phyloP scores from a whole-genome alignment of 2,888 invertebrate species.

The Eulithis prunata region DNA sequence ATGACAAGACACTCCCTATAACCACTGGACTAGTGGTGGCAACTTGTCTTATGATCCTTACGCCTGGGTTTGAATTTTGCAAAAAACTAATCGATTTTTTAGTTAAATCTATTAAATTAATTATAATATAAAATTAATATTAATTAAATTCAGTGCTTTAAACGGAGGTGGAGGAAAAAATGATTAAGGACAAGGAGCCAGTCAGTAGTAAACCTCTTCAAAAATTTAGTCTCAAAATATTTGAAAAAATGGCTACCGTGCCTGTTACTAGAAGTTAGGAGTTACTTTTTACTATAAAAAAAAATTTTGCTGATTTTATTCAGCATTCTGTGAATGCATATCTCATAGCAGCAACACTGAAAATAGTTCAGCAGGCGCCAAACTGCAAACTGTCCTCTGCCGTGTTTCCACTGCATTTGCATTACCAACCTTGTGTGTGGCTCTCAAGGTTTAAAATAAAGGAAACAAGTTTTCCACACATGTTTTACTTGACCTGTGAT shows the following conservation, averaged over 20 bases:
- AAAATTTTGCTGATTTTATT: no score
- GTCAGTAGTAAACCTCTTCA: no score
- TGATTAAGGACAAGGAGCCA: no score
- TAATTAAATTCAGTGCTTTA: no score
- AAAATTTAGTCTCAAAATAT: no score
- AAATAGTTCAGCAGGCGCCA: slow-evolving; percentile 28
- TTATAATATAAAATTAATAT: no score
- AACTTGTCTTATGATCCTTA: background rate
- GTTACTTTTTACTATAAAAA: no score
- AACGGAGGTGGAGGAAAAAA: no score
- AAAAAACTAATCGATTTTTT: background rate
- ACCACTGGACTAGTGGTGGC: background rate
- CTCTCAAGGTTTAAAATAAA: slow-evolving; percentile 19
- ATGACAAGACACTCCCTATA: slow-evolving; percentile 23
- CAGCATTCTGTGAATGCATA: background rate
- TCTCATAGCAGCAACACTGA: slow-evolving; percentile 18
- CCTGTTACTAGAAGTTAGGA: no score
- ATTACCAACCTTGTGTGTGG: slow-evolving; percentile 21
- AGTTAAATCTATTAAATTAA: no score
- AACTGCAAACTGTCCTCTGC: slow-evolving; percentile 28
- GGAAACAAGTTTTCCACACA: slow-evolving; percentile 27
- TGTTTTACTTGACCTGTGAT: slow-evolving; percentile 42
- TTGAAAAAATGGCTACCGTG: no score
- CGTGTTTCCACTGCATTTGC: background rate
- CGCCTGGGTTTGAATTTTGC: background rate